phyloP scores from a whole-genome alignment of 1,140 invertebrate genomes.

The Drosophila elegans region DNA sequence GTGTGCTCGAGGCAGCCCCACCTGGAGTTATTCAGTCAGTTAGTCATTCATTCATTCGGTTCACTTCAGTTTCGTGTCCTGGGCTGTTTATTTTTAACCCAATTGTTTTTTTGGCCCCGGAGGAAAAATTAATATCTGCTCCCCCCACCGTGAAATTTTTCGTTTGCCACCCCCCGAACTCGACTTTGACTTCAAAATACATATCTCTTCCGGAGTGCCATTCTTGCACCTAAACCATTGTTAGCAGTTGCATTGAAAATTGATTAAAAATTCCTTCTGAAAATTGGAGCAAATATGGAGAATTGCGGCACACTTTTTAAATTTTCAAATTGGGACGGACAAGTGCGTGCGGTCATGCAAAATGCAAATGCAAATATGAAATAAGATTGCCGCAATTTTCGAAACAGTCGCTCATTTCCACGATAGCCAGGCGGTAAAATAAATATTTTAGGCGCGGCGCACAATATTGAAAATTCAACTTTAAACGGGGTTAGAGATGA shows the following conservation, averaged over 20 bases:
- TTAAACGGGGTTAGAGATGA: neutral
- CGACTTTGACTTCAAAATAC: neutral
- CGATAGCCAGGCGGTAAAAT: neutral
- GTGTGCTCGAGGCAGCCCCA: neutral
- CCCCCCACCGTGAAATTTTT: neutral
- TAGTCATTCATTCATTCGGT: constrained; percentile 6
- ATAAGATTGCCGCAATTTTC: constrained; percentile 22
- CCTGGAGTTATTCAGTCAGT: constrained; percentile 32
- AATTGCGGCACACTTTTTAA: neutral
- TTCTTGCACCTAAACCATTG: constrained; percentile 2
- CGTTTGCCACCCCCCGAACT: neutral
- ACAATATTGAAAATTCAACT: neutral
- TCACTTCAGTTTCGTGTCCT: constrained; percentile 27
- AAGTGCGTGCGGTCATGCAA: constrained; percentile 47
- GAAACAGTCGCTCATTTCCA: constrained; percentile 12
- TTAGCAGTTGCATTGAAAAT: constrained; percentile 11
- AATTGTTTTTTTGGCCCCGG: constrained; percentile 30
- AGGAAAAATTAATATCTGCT: neutral
- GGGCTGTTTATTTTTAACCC: constrained; percentile 45
- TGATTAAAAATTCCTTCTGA: constrained; percentile 16
- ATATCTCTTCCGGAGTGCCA: constrained; percentile 8
- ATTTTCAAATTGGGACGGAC: neutral
- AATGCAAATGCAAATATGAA: constrained; percentile 34
- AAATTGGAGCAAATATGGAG: constrained; percentile 1
- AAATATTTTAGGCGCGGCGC: neutral